These are phyloP conservation scores for Andrena trimmerana DNA, from an alignment of 2,888 invertebrate genomes.

Conservation along the genomic window DNA sequence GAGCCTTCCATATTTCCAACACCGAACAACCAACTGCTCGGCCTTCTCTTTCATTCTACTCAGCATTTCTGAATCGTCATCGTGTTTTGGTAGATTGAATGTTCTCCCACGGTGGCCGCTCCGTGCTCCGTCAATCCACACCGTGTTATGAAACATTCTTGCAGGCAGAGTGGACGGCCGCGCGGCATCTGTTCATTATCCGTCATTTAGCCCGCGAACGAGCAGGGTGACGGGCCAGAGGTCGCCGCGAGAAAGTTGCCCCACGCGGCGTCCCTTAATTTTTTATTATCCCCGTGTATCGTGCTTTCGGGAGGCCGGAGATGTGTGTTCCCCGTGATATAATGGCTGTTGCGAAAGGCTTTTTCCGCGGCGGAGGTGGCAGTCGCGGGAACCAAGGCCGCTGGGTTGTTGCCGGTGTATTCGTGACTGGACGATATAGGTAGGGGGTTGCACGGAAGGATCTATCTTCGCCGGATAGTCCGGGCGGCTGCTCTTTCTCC, in stretches of 20 bases:
- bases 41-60: too few relatives aligned
- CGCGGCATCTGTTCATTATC: slow-evolving; percentile 31
- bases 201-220: slow-evolving; percentile 35
- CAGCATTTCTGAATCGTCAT: too few relatives aligned
- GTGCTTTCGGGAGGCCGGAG: slow-evolving; percentile 31
- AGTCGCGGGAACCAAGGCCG: slow-evolving; percentile 28
- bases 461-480: slow-evolving; percentile 74
- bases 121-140: slow-evolving; percentile 21
- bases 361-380: slow-evolving; percentile 45
- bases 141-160: neutral
- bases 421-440: slow-evolving; percentile 54
- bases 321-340: slow-evolving; percentile 57
- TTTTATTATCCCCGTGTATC: slow-evolving; percentile 52
- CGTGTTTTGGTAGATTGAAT: too few relatives aligned
- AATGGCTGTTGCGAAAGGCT: slow-evolving; percentile 51
- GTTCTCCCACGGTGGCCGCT: too few relatives aligned
- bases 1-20: too few relatives aligned
- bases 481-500: slow-evolving; percentile 70
- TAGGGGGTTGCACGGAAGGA: slow-evolving; percentile 64
- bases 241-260: neutral
- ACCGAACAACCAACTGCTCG: too few relatives aligned
- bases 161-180: neutral
- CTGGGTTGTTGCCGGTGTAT: slow-evolving; percentile 22
- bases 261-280: slow-evolving; percentile 50
- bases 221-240: neutral